These are phyloP conservation scores for Hippopotamus amphibius DNA, from an alignment of 2,113 vertebrate genomes.

Conservation along the genomic window DNA sequence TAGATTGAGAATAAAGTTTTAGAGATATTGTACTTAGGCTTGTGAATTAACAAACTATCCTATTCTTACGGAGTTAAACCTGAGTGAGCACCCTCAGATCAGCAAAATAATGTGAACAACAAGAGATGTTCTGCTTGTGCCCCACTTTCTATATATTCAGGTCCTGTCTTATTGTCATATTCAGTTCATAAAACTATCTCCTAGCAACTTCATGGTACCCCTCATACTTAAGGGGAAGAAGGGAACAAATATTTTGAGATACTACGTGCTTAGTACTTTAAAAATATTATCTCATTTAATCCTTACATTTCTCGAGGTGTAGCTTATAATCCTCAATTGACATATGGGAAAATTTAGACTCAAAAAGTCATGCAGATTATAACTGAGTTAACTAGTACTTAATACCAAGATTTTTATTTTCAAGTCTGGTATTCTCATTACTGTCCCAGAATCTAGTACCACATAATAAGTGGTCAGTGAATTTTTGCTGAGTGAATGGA, in stretches of 20 bases:
- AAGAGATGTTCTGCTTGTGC: background rate
- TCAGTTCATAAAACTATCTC: background rate
- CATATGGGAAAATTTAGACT: background rate
- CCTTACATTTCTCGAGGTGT: background rate
- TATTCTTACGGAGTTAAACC: background rate
- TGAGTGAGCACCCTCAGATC: background rate
- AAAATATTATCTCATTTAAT: background rate
- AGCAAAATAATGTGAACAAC: background rate
- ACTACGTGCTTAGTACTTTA: background rate
- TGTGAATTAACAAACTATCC: background rate
- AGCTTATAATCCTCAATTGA: background rate
- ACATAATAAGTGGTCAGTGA: background rate
- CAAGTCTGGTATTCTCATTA: background rate
- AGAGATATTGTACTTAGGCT: background rate
- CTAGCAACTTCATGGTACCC: background rate
- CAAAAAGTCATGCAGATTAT: background rate
- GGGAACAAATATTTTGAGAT: background rate
- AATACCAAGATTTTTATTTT: background rate
- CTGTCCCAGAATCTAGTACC: background rate
- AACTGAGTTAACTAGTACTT: background rate
- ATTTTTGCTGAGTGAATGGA: background rate
- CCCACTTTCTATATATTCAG: background rate
- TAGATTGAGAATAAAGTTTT: background rate
- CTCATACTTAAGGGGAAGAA: background rate
- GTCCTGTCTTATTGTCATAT: background rate